Base-by-base conservation (phyloP, 2,113 vertebrate genomes). In the Apus apus region DNA sequence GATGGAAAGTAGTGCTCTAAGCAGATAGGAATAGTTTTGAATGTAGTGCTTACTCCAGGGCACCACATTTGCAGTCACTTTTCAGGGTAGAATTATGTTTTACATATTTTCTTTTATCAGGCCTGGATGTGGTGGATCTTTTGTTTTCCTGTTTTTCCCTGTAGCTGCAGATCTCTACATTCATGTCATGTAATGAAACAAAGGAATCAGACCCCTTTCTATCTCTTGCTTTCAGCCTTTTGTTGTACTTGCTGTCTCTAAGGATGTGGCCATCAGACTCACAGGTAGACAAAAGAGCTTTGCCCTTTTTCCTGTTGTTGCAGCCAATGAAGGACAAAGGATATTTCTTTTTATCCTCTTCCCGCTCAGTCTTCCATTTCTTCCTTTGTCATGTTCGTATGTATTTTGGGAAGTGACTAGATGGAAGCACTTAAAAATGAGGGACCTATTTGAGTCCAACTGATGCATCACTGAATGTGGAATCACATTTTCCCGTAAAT, bases 401-500 rank as follows among this genome's bases (percentile, higher is more conserved):
- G 48, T 82, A 48, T 76, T 90, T 58, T 43, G 71, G 48, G 90
- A 81, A 83, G 15, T 16, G 75, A 27, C 62, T 72, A 65, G 43
- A 57, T 70, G 51, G 67, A 67, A 82, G 89, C 74, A 45, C 22
- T 71, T 32, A 60, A 68, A 72, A 94, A 85, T 11, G 72, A 64
- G 11, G 27, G 48, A 50, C 16, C 36, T 25, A 2, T 56, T 64
- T 58, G 86, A 57, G 80, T 25, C 40, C 4, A 36, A 89, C 57
- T 11, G 67, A 85, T 2, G 1, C 65, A 76, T 34, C 3, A 1
- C 53, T 78, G 61, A 71, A 30, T 0, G 1, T 45, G 60, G 60
- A 89, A 92, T 89, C 89, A 92, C 50, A 53, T 85, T 96, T 97
- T 95, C 95, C 90, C 73, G 50, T 53, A 58, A 71, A 58, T 54